Conservation (phyloP, 2,113 vertebrate genomes). For the Odontesthes bonariensis region DNA sequence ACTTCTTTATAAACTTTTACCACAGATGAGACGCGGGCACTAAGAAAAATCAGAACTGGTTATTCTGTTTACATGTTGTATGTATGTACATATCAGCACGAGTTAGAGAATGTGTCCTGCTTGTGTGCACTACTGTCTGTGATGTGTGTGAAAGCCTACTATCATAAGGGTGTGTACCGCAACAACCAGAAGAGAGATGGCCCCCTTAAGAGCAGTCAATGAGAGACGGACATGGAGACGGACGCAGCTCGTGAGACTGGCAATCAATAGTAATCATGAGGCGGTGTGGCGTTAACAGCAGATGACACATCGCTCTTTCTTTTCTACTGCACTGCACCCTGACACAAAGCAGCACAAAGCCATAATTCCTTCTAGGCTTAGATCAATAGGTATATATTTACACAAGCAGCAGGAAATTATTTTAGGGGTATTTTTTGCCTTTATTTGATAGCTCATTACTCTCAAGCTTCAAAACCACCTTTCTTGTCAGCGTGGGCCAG, state of each 20-base stretch:
- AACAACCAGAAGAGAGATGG: conserved; percentile 59
- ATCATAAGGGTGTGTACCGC: conserved; percentile 32
- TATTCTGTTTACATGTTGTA: not conserved
- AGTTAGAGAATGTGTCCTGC: not conserved
- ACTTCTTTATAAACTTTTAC: not conserved
- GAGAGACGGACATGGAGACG: conserved; percentile 70
- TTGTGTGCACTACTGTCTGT: not conserved
- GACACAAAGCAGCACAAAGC: conserved; percentile 62
- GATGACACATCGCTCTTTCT: conserved; percentile 78
- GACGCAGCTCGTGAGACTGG: conserved; percentile 69
- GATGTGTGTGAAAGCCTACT: not conserved
- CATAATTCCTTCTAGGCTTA: conserved; percentile 47
- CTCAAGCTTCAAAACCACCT: conserved; percentile 14
- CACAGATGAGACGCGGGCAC: not conserved
- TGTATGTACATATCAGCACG: not conserved
- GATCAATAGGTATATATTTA: conserved; percentile 71
- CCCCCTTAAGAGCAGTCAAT: conserved; percentile 77
- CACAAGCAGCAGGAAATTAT: conserved; percentile 42
- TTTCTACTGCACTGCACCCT: conserved; percentile 54
- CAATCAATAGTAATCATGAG: conserved; percentile 85
- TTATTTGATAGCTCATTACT: conserved; percentile 13
- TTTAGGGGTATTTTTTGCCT: conserved; percentile 22
- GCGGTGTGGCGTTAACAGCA: conserved; percentile 73
- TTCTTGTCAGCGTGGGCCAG: not conserved
- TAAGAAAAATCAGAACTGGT: not conserved